Conservation (phyloP, 2,888 invertebrate genomes). For the Ochropleura plecta region DNA sequence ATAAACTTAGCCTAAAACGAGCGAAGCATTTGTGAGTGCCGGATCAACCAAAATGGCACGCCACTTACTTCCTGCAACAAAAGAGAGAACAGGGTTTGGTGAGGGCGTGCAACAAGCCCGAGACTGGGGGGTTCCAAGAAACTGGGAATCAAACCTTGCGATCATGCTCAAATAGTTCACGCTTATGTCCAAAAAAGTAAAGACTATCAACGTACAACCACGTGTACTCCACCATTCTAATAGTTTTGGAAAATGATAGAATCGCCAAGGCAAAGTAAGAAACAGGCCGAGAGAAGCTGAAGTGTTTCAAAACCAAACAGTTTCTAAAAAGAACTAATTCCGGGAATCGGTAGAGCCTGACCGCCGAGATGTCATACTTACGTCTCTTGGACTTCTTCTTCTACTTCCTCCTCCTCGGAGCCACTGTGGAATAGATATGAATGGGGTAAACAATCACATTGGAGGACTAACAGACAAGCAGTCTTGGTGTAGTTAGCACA, state of each 20-base stretch:
- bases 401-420: conserved; percentile 94
- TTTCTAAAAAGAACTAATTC: conserved; percentile 77
- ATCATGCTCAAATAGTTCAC: conserved; percentile 80
- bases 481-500: conserved; percentile 62
- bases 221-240: conserved; percentile 68
- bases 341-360: conserved; percentile 56
- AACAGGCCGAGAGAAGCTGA: conserved; percentile 85
- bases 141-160: conserved; percentile 77
- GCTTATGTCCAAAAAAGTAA: conserved; percentile 70
- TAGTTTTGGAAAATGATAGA: conserved; percentile 77
- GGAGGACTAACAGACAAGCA: conserved; percentile 45
- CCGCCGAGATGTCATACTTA: conserved; percentile 88
- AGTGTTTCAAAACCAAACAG: conserved; percentile 85
- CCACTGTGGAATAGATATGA: conserved; percentile 85
- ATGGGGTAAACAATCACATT: conserved; percentile 64
- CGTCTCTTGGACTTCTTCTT: conserved; percentile 94
- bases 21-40: conserved; percentile 87
- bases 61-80: conserved; percentile 91
- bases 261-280: conserved; percentile 84
- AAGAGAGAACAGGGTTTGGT: conserved; percentile 88
- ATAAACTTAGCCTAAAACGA: conserved; percentile 86
- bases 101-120: conserved; percentile 87
- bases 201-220: conserved; percentile 67
- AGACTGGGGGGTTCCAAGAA: conserved; percentile 77
- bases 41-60: conserved; percentile 89